phyloP scores from a whole-genome alignment of 2,888 invertebrate species.

The Noctua janthe region DNA sequence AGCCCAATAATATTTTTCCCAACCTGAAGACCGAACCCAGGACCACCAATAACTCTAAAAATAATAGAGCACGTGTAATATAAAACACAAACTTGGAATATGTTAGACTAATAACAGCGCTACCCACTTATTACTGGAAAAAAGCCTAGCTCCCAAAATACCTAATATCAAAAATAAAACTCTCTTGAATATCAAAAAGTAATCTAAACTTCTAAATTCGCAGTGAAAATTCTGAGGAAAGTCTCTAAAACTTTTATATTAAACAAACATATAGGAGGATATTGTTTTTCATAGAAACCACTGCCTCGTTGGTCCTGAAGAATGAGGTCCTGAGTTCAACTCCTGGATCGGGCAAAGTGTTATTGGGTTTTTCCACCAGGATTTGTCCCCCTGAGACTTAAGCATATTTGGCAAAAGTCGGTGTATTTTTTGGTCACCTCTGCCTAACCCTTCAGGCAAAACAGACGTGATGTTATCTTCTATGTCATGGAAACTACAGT shows the following conservation, averaged over 20 bases:
- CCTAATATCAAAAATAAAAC: conserved; percentile 40
- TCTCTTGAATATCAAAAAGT: conserved; percentile 52
- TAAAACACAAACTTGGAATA: not conserved
- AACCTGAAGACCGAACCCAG: too few relatives aligned
- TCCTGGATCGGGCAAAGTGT: not conserved
- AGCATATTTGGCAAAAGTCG: not conserved
- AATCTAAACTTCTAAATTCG: conserved; percentile 57
- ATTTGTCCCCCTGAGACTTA: not conserved
- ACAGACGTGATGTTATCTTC: not conserved
- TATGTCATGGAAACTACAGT: not conserved
- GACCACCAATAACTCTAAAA: too few relatives aligned
- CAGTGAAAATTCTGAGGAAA: conserved; percentile 27
- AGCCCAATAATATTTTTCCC: too few relatives aligned
- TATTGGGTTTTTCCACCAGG: not conserved
- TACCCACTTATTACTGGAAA: not conserved
- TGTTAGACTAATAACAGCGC: not conserved
- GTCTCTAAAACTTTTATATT: conserved; percentile 50
- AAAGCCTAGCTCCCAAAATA: conserved; percentile 21
- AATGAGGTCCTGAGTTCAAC: not conserved
- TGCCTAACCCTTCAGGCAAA: too few relatives aligned
- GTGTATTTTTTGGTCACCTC: not conserved
- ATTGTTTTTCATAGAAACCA: conserved; percentile 5
- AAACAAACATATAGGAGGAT: conserved; percentile 25
- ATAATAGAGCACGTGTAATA: not conserved
- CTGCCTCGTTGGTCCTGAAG: not conserved